A percentile compares a stretch with the other conserved stretches of the same genome.
Evolutionary conservation across 2,797 vertebrate genomes (phyloP).

Genomic region (Brachyrhaphis roseni): DNA sequence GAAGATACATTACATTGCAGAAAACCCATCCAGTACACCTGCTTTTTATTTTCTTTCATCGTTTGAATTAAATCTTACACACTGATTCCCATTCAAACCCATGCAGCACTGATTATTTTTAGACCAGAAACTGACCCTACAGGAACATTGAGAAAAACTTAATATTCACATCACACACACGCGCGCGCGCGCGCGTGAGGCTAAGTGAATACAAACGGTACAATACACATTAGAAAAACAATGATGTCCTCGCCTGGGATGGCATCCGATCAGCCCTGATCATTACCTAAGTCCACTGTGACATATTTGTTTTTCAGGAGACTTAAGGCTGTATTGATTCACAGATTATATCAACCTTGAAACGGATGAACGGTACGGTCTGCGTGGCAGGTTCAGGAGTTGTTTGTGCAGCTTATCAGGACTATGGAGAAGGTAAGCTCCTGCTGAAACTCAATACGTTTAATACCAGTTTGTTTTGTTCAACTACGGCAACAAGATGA

Average conservation of each 20-base stretch:
- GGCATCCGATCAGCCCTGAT: conserved; percentile 11
- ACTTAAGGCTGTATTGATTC: conserved; percentile 35
- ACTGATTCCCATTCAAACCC: background rate
- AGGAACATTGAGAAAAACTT: background rate
- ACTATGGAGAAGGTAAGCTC: background rate
- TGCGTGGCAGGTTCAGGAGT: background rate
- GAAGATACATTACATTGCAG: background rate
- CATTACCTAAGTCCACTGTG: conserved; percentile 29
- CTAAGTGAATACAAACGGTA: background rate
- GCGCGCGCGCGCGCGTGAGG: background rate
- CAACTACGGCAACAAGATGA: background rate
- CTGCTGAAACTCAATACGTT: background rate
- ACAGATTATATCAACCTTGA: conserved; percentile 37
- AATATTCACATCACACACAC: background rate
- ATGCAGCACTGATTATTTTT: background rate
- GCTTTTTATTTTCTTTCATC: background rate
- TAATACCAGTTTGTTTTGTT: background rate
- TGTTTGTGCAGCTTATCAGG: background rate
- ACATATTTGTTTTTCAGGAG: conserved; percentile 26
- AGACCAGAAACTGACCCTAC: background rate
- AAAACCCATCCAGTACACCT: background rate
- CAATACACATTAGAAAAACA: background rate
- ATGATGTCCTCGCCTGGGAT: background rate
- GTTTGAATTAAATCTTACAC: background rate
- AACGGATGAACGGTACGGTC: background rate